Conservation (phyloP, 1,140 invertebrate genomes). For the Drosophila burlai region DNA sequence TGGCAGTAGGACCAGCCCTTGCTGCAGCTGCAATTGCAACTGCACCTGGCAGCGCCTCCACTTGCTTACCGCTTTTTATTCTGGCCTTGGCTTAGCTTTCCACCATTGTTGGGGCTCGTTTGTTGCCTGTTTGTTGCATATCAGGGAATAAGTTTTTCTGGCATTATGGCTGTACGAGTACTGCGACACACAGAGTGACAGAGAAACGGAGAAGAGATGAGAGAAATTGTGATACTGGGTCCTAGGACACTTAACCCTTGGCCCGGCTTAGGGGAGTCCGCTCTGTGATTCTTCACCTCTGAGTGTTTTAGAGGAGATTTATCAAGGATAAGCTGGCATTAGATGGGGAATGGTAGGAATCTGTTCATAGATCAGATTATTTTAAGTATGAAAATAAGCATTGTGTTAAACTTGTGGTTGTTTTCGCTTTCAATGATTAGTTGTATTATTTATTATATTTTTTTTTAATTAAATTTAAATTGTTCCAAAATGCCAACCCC, state of each 20-base stretch:
- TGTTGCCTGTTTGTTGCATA: constrained; percentile 72
- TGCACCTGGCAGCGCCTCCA: constrained; percentile 55
- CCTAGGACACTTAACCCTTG: constrained; percentile 70
- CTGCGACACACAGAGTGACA: constrained; percentile 20
- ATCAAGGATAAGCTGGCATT: background rate
- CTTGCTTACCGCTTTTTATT: constrained; percentile 72
- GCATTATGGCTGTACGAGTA: constrained; percentile 69
- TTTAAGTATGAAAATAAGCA: background rate
- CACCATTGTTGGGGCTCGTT: constrained; percentile 48
- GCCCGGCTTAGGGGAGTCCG: constrained; percentile 14
- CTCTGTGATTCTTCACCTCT: constrained; percentile 8
- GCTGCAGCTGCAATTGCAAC: constrained; percentile 19
- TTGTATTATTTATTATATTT: background rate
- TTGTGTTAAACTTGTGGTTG: background rate
- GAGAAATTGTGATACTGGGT: constrained; percentile 9
- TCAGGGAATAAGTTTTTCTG: constrained; percentile 59
- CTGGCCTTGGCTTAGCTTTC: constrained; percentile 53
- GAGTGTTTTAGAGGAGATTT: constrained; percentile 12
- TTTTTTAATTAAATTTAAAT: no score
- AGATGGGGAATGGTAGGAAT: background rate
- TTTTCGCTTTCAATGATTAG: background rate
- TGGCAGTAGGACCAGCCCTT: constrained; percentile 2
- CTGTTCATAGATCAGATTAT: no score
- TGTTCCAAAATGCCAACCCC: no score
- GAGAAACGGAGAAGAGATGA: constrained; percentile 8